Evolutionary conservation across 2,797 vertebrate genomes (phyloP), one percentile per base, ranked within the genome.

Genomic region (Labroides dimidiatus): DNA sequence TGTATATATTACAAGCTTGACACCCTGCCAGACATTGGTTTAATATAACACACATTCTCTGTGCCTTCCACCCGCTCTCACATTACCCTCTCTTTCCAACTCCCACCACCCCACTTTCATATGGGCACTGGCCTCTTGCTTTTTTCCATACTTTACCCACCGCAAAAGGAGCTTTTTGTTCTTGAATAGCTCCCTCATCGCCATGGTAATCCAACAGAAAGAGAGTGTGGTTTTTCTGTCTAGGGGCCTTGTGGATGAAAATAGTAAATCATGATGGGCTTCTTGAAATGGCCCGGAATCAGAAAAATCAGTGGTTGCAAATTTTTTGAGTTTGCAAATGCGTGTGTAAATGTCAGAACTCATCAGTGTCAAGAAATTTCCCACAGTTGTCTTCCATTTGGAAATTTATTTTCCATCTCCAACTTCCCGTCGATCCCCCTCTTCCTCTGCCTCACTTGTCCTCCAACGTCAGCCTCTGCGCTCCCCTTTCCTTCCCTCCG

Each of bases 111-210:
- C 77, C n/a, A 24, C 85, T 90, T 85, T 87, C 84, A 81, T 83
- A 87, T 73, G 87, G 88, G 73, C 82, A 85, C 84, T 57, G 66
- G 81, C 77, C 68, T 64, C 78, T 82, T 65, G 80, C 61, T 89
- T 85, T 89, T 49, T 87, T 90, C 83, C 86, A 84, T 90, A 89
- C 85, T 89, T 89, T 87, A 69, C 80, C 81, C 79, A 72, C 87
- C 64, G 84, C 88, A 88, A 88, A 90, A 87, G 78, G 78, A 88
- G 86, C 79, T 85, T 89, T 91, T 90, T 87, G 84, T 88, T 91
- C 88, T 89, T 88, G 87, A 91, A 90, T 89, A 84, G 88, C 91
- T 89, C 84, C 78, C 82, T 89, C 89, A 93, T 93, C 84, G 86
- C 91, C 89, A 92, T 92, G 91, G 92, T 86, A 89, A 92, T 92